Percentiles rank a stretch among this genome's conserved stretches.
These are phyloP conservation scores for Spizaetus ornatus DNA, from an alignment of 2,113 vertebrate genomes.

Conservation along the genomic window DNA sequence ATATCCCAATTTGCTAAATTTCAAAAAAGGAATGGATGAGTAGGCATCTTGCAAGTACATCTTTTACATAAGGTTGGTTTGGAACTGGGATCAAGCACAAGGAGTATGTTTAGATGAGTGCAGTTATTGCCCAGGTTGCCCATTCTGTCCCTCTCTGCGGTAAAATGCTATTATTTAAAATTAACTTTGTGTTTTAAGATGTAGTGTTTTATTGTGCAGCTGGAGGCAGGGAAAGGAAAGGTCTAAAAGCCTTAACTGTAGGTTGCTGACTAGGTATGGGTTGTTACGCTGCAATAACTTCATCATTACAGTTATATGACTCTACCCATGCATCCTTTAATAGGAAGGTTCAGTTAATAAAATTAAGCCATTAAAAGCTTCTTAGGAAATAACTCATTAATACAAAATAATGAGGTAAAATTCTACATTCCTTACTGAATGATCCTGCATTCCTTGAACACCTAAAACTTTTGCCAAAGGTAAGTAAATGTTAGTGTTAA, in stretches of 20 bases:
- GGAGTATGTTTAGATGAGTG: background rate
- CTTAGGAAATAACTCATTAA: conserved; percentile 43
- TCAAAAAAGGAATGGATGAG: background rate
- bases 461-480: conserved; percentile 22
- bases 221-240: background rate
- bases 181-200: background rate
- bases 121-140: background rate
- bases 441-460: conserved; percentile 27
- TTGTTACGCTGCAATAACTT: background rate
- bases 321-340: background rate
- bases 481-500: background rate
- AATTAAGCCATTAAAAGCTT: background rate
- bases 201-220: background rate
- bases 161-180: background rate
- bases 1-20: background rate
- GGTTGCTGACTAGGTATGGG: background rate
- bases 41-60: background rate
- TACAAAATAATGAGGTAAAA: conserved; percentile 14
- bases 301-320: background rate
- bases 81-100: background rate
- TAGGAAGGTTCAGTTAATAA: background rate
- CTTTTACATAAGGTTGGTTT: background rate
- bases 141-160: background rate
- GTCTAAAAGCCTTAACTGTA: background rate
- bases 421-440: background rate